Evolutionary conservation across 1,140 invertebrate species (phyloP), one percentile per base, ranked within the genome.

Genomic region (Phthorimaea operculella): DNA sequence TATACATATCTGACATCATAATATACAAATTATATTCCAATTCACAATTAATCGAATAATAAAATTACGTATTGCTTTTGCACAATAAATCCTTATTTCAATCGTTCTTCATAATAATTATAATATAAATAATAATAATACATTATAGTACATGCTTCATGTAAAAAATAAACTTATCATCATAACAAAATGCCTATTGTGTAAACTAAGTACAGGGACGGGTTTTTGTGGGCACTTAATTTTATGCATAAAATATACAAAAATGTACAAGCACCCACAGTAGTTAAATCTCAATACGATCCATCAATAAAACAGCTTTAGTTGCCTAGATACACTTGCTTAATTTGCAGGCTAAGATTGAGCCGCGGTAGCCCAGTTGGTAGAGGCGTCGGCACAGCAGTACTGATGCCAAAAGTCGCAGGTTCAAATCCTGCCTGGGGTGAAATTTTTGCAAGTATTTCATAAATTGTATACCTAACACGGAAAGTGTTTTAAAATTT

Each of bases 11-110:
- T 9, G 11, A 15, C 44, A 10, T 39, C 36, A 39, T 39, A 15
- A 47, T 47, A 15, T 47, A 17, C 44, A 47, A 15, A 47, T 17
- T 16, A 47, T 47, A 42, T 15, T 14, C 36, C 36, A 47, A 17
- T 47, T 16, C 16, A 47, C 16, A 47, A 47, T 47, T 47, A 47
- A 4, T n/a, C 15, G 39, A 11, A 42, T n/a, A 42, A n/a, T n/a
- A 5, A 15, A n/a, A 47, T 47, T 47, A 47, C 44, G 4, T 47
- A 47, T 47, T 47, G 44, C 44, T 47, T 39, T 47, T 14, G 16
- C 44, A 47, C 44, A 15, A 16, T 47, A 16, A 47, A 47, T 15
- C 16, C 12, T 47, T 39, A 12, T n/a, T 39, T 39, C 10, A 39
- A n/a, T 39, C 10, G 36, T 39, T 39, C 36, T 28, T 28, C 6